A percentile compares a stretch with the other conserved stretches of the same genome.
These are phyloP conservation scores for Helicoverpa assulta DNA, from an alignment of 2,888 invertebrate genomes.

Conservation along the genomic window DNA sequence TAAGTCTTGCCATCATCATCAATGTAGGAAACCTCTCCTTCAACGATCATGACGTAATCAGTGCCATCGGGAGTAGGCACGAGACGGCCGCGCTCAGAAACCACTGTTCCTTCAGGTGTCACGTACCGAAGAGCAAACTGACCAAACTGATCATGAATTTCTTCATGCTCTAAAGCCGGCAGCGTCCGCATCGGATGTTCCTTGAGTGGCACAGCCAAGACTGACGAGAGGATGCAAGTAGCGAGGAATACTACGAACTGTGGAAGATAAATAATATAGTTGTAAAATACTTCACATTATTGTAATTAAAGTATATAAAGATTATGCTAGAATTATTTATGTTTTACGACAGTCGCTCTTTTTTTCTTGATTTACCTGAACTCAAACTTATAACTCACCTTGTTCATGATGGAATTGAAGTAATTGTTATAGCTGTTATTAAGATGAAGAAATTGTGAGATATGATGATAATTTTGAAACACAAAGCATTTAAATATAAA, in stretches of 20 bases:
- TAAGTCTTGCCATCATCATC: constrained; percentile 78
- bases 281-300: background rate
- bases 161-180: constrained; percentile 68
- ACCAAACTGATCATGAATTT: constrained; percentile 73
- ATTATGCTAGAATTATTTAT: no score
- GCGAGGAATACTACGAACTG: constrained; percentile 19
- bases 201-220: constrained; percentile 15
- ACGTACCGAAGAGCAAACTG: constrained; percentile 77
- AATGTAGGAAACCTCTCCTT: constrained; percentile 77
- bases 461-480: constrained; percentile 5
- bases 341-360: background rate
- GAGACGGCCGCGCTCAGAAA: constrained; percentile 74
- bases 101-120: constrained; percentile 76
- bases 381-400: constrained; percentile 8
- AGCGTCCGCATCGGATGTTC: constrained; percentile 1
- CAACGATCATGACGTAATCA: constrained; percentile 71
- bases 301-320: no score
- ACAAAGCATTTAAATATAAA: constrained; percentile 15
- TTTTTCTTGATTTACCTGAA: background rate
- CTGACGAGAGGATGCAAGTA: constrained; percentile 5
- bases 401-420: constrained; percentile 14
- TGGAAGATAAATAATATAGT: constrained; percentile 1
- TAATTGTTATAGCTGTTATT: background rate
- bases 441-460: background rate
- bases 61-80: constrained; percentile 69